These are phyloP conservation scores for Drosophila phalerata DNA, from an alignment of 2,888 invertebrate genomes.

Conservation along the genomic window DNA sequence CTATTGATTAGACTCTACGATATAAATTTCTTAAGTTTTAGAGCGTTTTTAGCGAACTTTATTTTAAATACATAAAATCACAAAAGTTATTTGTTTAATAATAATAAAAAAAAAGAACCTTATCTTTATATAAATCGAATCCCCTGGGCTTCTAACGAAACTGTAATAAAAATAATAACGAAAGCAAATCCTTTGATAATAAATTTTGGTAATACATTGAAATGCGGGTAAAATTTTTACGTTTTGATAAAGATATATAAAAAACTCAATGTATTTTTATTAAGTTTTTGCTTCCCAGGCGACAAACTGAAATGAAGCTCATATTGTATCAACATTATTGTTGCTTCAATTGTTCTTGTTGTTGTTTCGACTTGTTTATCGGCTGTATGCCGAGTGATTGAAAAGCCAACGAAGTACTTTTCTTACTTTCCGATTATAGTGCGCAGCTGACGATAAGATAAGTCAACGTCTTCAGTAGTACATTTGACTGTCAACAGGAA, in stretches of 20 bases:
- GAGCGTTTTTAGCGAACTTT: background rate
- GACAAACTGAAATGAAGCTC: constrained; percentile 14
- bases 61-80: background rate
- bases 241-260: background rate
- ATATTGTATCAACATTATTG: constrained; percentile 53
- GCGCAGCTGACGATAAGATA: constrained; percentile 54
- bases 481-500: background rate
- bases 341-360: constrained; percentile 21
- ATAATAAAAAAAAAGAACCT: constrained; percentile 9
- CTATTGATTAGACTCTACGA: no score
- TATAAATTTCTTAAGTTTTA: background rate
- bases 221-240: constrained; percentile 6
- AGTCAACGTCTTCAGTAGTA: constrained; percentile 31
- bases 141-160: background rate
- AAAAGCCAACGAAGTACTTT: constrained; percentile 33
- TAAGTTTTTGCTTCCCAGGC: background rate
- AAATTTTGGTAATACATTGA: background rate
- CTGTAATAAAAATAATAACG: background rate
- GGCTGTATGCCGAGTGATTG: constrained; percentile 53
- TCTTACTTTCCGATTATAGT: constrained; percentile 31
- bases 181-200: background rate
- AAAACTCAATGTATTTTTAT: constrained; percentile 1
- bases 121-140: constrained; percentile 1
- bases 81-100: background rate
- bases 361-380: constrained; percentile 57